Conservation (phyloP, 2,888 invertebrate species). For the Rhodophaea formosa region DNA sequence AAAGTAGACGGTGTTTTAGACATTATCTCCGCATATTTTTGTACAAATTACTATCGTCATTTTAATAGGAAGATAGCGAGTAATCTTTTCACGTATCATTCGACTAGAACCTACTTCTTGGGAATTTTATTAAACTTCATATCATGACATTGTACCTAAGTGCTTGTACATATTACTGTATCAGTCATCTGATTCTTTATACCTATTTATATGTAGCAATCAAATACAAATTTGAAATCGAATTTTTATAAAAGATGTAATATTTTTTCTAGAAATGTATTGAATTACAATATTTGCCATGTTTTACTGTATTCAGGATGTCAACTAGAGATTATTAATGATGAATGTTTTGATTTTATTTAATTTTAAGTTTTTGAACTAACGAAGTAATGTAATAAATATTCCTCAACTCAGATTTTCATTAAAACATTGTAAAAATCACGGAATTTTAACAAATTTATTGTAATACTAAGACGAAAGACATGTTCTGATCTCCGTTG, state of each 20-base stretch:
- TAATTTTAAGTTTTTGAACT: neutral
- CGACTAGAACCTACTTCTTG: conserved; percentile 54
- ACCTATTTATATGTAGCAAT: conserved; percentile 47
- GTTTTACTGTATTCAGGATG: conserved; percentile 3
- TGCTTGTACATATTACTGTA: conserved; percentile 60
- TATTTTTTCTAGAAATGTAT: conserved; percentile 67
- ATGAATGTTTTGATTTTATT: neutral
- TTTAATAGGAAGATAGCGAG: conserved; percentile 39
- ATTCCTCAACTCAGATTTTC: neutral
- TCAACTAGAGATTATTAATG: neutral
- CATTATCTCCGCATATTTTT: conserved; percentile 67
- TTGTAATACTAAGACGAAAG: neutral
- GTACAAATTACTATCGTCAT: conserved; percentile 56
- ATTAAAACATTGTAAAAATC: conserved; percentile 1
- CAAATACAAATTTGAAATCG: conserved; percentile 39
- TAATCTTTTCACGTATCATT: conserved; percentile 48
- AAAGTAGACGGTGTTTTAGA: conserved; percentile 42
- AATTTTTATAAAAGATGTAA: conserved; percentile 38
- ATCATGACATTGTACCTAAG: conserved; percentile 70
- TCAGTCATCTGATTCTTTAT: conserved; percentile 42
- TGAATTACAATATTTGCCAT: conserved; percentile 20
- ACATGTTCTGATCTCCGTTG: neutral
- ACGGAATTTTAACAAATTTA: neutral
- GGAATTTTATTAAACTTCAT: conserved; percentile 60
- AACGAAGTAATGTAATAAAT: neutral